A percentile compares a stretch with the other conserved stretches of the same genome.
These are phyloP conservation scores for Rhea pennata DNA, from an alignment of 2,113 vertebrate species.

Conservation along the genomic window DNA sequence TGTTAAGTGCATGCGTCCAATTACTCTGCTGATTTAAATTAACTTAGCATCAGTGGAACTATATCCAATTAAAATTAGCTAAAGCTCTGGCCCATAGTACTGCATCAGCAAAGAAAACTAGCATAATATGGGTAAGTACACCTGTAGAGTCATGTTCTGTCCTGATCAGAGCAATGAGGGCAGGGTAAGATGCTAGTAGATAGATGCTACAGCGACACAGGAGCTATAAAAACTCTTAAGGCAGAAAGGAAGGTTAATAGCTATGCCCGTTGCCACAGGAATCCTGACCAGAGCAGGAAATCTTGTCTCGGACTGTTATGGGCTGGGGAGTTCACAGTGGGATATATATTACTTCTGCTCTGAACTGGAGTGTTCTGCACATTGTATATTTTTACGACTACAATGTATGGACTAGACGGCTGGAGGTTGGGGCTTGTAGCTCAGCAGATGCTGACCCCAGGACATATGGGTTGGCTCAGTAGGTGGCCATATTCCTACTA, in stretches of 20 bases:
- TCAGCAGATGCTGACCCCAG: not conserved
- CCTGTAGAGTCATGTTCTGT: not conserved
- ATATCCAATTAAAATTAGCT: conserved; percentile 32
- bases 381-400: not conserved
- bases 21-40: conserved; percentile 44
- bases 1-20: conserved; percentile 10
- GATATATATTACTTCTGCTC: not conserved
- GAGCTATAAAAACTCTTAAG: not conserved
- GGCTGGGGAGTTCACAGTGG: not conserved
- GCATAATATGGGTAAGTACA: not conserved
- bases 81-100: not conserved
- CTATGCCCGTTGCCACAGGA: not conserved
- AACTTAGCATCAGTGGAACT: conserved; percentile 12
- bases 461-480: not conserved
- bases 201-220: not conserved
- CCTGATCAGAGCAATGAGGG: not conserved
- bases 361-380: not conserved
- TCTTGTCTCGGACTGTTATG: not conserved
- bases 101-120: not conserved
- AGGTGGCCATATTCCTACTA: not conserved
- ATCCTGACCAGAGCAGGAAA: conserved; percentile 18
- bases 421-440: not conserved
- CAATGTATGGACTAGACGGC: not conserved
- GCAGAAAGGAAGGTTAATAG: conserved; percentile 9
- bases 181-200: not conserved